A percentile compares a stretch with the other conserved stretches of the same genome.
phyloP scores from a whole-genome alignment of 1,140 invertebrate species.

The Diorhabda carinulata region DNA sequence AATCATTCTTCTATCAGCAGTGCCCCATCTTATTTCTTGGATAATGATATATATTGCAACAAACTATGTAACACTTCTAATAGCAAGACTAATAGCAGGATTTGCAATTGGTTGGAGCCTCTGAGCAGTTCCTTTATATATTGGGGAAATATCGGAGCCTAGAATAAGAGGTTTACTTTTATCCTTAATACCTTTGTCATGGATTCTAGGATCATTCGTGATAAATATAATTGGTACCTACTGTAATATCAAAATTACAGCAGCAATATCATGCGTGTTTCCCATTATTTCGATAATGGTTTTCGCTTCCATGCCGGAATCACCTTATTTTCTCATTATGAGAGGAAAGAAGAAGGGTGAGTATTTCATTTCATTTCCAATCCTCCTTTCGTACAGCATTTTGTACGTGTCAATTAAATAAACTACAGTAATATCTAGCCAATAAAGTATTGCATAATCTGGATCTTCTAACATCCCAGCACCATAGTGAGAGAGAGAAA shows the following conservation, averaged over 20 bases:
- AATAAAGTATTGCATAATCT: too few relatives aligned
- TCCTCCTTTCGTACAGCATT: too few relatives aligned
- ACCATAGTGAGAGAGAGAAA: too few relatives aligned
- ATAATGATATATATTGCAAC: conserved; percentile 57
- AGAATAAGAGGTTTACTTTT: conserved; percentile 58
- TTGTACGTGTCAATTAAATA: too few relatives aligned
- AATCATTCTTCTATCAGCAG: conserved; percentile 58
- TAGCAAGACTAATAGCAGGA: conserved; percentile 54
- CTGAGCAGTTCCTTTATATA: conserved; percentile 61
- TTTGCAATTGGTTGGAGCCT: conserved; percentile 65
- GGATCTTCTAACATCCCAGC: too few relatives aligned
- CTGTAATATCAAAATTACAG: conserved; percentile 55
- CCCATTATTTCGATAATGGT: conserved; percentile 59
- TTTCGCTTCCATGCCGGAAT: conserved; percentile 72
- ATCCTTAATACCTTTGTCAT: conserved; percentile 33
- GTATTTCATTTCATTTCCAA: not conserved
- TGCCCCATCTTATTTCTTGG: conserved; percentile 65
- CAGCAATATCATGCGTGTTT: conserved; percentile 55
- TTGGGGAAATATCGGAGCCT: conserved; percentile 65
- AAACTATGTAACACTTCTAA: conserved; percentile 53
- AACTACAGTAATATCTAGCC: too few relatives aligned
- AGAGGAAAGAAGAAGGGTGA: conserved; percentile 55
- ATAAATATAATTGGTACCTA: conserved; percentile 65
- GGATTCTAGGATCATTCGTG: conserved; percentile 61
- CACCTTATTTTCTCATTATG: conserved; percentile 66